Base-by-base conservation (phyloP, 2,888 invertebrate species). In the Drosophila paramelanica region DNA sequence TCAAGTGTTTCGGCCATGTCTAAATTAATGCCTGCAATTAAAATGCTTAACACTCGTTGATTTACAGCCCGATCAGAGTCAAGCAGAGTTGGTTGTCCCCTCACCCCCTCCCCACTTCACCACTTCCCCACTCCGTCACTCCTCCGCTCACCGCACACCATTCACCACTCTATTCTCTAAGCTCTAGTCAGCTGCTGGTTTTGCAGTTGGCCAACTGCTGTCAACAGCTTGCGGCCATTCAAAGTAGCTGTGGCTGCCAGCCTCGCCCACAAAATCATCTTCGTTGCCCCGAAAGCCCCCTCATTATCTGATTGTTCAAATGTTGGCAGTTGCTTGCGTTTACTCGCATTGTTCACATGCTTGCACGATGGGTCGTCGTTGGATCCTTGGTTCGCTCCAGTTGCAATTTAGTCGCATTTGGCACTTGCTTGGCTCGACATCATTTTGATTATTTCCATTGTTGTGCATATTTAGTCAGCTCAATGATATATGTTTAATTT, bases 21-120 rank as follows among this genome's bases (percentile, higher is more conserved):
- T 55, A 68, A 83, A 81, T 83, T 78, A 86, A 83, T 83, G 87
- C 84, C 87, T 43, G 79, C 87, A 77, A 83, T 83, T 82, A 82
- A 82, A 82, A 81, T 81, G 87, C 76, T 83, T 78, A 83, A 80
- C 87, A 82, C 86, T 78, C 70, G 72, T 68, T 69, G 77, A 52
- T 58, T 56, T 53, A 36, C 73, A 57, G 49, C 42, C 66, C 67
- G 70, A 81, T 75, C 70, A 55, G 31, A 73, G 50, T 75, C 64
- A 42, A 53, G 39, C 41, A 17, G 41, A 60, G 60, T 60, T 57
- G 56, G 10, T 10, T 10, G 31, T 2, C 60, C 45, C 17, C 25
- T 36, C 10, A 13, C 11, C 17, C 39, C 55, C 23, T 14, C 1
- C 8, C 25, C 55, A 3, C 27, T 11, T n/a, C n/a, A n/a, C n/a